Conservation (phyloP, 1,140 invertebrate species). For the Akabosia matsudoensis region DNA sequence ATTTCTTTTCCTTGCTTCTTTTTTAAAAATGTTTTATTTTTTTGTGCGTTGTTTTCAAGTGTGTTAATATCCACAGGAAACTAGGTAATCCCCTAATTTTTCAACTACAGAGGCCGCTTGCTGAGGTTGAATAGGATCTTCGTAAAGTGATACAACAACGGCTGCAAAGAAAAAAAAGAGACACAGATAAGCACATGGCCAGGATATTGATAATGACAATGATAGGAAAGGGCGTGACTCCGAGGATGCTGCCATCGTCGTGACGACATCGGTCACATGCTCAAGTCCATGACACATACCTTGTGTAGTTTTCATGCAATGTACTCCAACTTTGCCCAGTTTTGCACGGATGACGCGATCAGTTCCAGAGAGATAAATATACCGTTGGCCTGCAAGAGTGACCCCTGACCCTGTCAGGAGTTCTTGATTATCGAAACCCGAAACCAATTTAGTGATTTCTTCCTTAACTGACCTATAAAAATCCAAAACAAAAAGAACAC, state of each 20-base stretch:
- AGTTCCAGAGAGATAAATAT: slow-evolving; percentile 88
- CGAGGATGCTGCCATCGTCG: no score
- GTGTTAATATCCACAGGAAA: slow-evolving; percentile 83
- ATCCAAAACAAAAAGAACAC: slow-evolving; percentile 53
- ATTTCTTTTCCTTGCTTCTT: no score
- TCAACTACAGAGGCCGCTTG: slow-evolving; percentile 90
- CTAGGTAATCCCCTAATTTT: slow-evolving; percentile 92
- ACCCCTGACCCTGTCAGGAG: slow-evolving; percentile 78
- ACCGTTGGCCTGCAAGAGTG: slow-evolving; percentile 80
- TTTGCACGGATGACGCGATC: slow-evolving; percentile 86
- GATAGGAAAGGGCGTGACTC: no score
- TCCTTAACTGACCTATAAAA: slow-evolving; percentile 82
- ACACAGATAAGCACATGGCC: background rate
- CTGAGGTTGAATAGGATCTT: slow-evolving; percentile 90
- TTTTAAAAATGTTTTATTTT: slow-evolving; percentile 6
- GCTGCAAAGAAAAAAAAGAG: slow-evolving; percentile 62
- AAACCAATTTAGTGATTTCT: slow-evolving; percentile 77
- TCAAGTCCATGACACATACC: slow-evolving; percentile 54
- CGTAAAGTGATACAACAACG: slow-evolving; percentile 85
- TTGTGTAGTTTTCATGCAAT: slow-evolving; percentile 91
- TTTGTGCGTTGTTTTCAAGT: slow-evolving; percentile 24
- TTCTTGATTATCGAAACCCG: slow-evolving; percentile 80
- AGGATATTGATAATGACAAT: no score
- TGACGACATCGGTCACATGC: no score
- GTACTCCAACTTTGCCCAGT: slow-evolving; percentile 82